Evolutionary conservation across 2,888 invertebrate genomes (phyloP).

Genomic region (Heliconius hortense): DNA sequence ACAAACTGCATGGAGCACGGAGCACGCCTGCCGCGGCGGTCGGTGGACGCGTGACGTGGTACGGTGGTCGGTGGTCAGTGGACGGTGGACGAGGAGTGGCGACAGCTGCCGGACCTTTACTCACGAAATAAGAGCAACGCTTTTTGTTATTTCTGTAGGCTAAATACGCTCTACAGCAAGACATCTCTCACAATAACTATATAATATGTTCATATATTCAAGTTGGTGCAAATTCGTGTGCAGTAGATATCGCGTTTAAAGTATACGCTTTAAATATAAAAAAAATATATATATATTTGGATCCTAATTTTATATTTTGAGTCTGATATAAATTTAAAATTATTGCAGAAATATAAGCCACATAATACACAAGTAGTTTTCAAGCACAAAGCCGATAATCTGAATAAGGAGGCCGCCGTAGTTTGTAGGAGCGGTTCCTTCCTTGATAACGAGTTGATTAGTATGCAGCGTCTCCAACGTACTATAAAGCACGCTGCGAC

Average conservation of each 20-base stretch:
- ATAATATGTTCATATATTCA: too few species aligned
- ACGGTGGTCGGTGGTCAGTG: too few species aligned
- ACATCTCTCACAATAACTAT: too few species aligned
- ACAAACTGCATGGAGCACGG: background rate
- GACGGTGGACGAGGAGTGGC: too few species aligned
- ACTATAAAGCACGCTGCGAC: conserved; percentile 21
- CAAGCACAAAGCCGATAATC: background rate
- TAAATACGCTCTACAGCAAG: too few species aligned
- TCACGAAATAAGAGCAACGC: background rate
- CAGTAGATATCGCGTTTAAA: too few species aligned
- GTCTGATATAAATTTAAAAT: background rate
- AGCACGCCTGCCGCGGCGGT: background rate
- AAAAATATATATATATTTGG: too few species aligned
- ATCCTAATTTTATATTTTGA: too few species aligned
- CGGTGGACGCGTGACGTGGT: too few species aligned
- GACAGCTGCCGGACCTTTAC: background rate
- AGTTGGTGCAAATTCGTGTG: too few species aligned
- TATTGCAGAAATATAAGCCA: background rate
- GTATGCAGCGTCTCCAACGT: conserved; percentile 21
- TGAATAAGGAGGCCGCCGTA: background rate
- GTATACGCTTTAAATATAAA: too few species aligned
- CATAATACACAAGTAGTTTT: background rate
- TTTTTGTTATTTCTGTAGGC: background rate
- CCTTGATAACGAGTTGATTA: conserved; percentile 18
- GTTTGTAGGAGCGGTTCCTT: background rate